These are phyloP conservation scores for Cancer borealis DNA, from an alignment of 2,888 invertebrate species.

Conservation along the genomic window DNA sequence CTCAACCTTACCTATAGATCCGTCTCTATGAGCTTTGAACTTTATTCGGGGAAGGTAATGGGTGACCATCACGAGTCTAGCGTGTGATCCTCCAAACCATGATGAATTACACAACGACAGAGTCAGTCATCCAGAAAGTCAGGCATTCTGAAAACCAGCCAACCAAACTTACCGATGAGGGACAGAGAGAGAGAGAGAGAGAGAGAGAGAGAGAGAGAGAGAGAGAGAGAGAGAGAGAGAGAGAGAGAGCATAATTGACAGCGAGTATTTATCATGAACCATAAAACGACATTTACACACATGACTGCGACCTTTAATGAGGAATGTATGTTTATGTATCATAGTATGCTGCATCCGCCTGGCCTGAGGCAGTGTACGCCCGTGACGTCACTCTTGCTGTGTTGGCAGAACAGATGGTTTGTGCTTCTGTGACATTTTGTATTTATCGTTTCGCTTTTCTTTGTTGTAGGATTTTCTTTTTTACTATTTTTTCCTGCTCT, in stretches of 20 bases:
- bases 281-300: not conserved
- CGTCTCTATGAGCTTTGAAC: too few relatives aligned
- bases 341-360: not conserved
- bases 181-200: not conserved
- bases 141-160: not conserved
- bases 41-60: too few relatives aligned
- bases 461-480: not conserved
- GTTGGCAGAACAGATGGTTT: not conserved
- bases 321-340: not conserved
- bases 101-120: too few relatives aligned
- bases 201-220: not conserved
- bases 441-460: not conserved
- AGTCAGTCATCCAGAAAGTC: not conserved
- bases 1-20: too few relatives aligned
- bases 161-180: not conserved
- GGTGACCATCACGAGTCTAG: too few relatives aligned
- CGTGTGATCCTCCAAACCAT: too few relatives aligned
- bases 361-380: not conserved
- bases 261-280: slow-evolving; percentile 17
- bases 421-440: not conserved
- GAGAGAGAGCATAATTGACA: not conserved
- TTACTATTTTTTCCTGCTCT: too few relatives aligned
- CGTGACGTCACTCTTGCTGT: not conserved
- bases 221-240: not conserved
- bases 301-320: not conserved